phyloP scores from a whole-genome alignment of 2,797 vertebrate species.

The Arrhamphus sclerolepis region DNA sequence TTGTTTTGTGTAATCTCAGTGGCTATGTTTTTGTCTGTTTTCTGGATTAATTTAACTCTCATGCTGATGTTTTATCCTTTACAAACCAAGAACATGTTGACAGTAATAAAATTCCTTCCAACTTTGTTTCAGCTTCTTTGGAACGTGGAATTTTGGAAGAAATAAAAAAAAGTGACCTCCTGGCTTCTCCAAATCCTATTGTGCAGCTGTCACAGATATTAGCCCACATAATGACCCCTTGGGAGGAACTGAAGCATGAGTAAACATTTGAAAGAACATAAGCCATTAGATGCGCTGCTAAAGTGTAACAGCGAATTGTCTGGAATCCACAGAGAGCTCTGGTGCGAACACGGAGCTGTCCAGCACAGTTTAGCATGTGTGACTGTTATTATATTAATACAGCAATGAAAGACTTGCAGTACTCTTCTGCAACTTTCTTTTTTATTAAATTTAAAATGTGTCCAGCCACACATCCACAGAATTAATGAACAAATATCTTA shows the following conservation, averaged over 20 bases:
- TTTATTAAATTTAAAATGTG: no score
- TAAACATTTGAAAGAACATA: conserved; percentile 51
- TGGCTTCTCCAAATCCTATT: conserved; percentile 51
- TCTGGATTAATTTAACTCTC: neutral
- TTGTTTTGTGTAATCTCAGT: conserved; percentile 23
- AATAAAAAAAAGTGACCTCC: conserved; percentile 32
- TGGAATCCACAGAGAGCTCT: conserved; percentile 22
- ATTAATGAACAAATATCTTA: neutral
- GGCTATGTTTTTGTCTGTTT: neutral
- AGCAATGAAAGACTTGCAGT: conserved; percentile 1
- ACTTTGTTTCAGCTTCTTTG: conserved; percentile 9
- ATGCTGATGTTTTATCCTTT: neutral
- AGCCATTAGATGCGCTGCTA: conserved; percentile 53
- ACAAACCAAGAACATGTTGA: neutral
- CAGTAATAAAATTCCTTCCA: neutral
- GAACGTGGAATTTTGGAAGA: conserved; percentile 13
- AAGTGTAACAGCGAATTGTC: conserved; percentile 24
- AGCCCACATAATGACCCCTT: conserved; percentile 45
- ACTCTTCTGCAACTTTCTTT: neutral
- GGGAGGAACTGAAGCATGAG: conserved; percentile 48
- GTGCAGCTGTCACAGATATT: conserved; percentile 47
- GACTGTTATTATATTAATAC: conserved; percentile 20
- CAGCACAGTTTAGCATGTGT: conserved; percentile 12
- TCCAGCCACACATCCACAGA: neutral
- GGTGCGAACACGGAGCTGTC: conserved; percentile 15